phyloP scores from a whole-genome alignment of 2,797 vertebrate genomes.

The Anguilla anguilla region DNA sequence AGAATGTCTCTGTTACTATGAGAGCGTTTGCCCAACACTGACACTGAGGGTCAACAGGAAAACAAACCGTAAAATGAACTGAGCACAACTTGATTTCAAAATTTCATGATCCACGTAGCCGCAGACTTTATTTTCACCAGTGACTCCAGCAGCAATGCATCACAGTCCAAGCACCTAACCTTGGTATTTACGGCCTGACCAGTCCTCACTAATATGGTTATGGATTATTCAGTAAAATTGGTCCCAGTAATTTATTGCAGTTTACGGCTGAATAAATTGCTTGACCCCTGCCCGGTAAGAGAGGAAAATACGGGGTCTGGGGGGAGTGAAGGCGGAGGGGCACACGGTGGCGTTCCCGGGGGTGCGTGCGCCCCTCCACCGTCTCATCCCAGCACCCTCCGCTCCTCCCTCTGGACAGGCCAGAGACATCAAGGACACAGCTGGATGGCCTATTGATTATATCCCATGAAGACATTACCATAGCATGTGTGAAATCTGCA shows the following conservation, averaged over 20 bases:
- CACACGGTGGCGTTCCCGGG: slow-evolving; percentile 44
- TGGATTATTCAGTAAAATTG: slow-evolving; percentile 82
- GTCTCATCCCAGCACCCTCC: slow-evolving; percentile 24
- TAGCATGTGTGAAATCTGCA: slow-evolving; percentile 48
- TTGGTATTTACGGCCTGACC: slow-evolving; percentile 69
- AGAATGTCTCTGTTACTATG: neutral
- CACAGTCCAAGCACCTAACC: slow-evolving; percentile 54
- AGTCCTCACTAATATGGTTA: slow-evolving; percentile 68
- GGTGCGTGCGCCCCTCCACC: slow-evolving; percentile 49
- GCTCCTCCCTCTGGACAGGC: slow-evolving; percentile 42
- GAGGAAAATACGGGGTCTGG: slow-evolving; percentile 51
- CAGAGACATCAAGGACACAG: slow-evolving; percentile 56
- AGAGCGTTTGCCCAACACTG: neutral
- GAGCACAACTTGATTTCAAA: slow-evolving; percentile 59
- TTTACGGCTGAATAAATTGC: slow-evolving; percentile 74
- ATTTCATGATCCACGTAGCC: slow-evolving; percentile 49
- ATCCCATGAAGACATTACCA: slow-evolving; percentile 45
- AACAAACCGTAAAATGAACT: slow-evolving; percentile 14
- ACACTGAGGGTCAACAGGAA: neutral
- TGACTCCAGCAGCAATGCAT: slow-evolving; percentile 59
- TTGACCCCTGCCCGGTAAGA: slow-evolving; percentile 68
- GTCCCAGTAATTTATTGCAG: slow-evolving; percentile 72
- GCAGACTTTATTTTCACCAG: slow-evolving; percentile 59
- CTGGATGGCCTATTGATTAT: slow-evolving; percentile 56
- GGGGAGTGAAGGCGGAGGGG: slow-evolving; percentile 46